phyloP scores from a whole-genome alignment of 2,888 invertebrate genomes.

The Acleris holmiana region DNA sequence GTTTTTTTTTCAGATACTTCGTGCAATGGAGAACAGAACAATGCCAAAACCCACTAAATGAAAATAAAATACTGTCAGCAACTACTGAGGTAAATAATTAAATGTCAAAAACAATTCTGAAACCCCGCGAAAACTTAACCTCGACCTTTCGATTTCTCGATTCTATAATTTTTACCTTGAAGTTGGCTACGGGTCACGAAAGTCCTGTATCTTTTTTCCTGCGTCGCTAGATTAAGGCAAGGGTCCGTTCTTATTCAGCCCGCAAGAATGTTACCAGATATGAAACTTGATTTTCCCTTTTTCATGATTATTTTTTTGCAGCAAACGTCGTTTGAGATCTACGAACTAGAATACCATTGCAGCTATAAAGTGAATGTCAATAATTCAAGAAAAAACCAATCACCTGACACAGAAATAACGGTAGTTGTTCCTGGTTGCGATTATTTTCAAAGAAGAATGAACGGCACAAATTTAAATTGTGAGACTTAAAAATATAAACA shows the following conservation, averaged over 20 bases:
- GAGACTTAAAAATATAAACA: slow-evolving; percentile 35
- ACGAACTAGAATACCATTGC: slow-evolving; percentile 84
- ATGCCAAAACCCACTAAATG: slow-evolving; percentile 63
- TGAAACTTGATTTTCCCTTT: background rate
- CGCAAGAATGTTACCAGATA: slow-evolving; percentile 36
- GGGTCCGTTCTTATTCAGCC: slow-evolving; percentile 15
- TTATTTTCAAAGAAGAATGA: slow-evolving; percentile 71
- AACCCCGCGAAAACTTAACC: slow-evolving; percentile 32
- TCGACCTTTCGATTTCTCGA: slow-evolving; percentile 35
- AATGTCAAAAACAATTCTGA: background rate
- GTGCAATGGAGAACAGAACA: slow-evolving; percentile 69
- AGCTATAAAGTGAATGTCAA: slow-evolving; percentile 82
- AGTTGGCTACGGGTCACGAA: slow-evolving; percentile 44
- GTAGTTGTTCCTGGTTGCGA: slow-evolving; percentile 82
- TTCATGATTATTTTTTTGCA: slow-evolving; percentile 58
- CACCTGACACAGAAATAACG: slow-evolving; percentile 75
- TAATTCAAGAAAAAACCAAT: slow-evolving; percentile 60
- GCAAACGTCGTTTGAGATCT: slow-evolving; percentile 82
- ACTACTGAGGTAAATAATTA: slow-evolving; percentile 78
- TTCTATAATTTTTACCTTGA: slow-evolving; percentile 41
- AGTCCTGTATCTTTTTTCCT: slow-evolving; percentile 38
- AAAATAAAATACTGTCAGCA: slow-evolving; percentile 74
- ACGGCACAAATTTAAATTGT: slow-evolving; percentile 58
- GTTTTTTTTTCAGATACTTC: slow-evolving; percentile 62
- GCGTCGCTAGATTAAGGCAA: background rate